Evolutionary conservation across 1,140 invertebrate species (phyloP).

Genomic region (Drosophila willistoni): DNA sequence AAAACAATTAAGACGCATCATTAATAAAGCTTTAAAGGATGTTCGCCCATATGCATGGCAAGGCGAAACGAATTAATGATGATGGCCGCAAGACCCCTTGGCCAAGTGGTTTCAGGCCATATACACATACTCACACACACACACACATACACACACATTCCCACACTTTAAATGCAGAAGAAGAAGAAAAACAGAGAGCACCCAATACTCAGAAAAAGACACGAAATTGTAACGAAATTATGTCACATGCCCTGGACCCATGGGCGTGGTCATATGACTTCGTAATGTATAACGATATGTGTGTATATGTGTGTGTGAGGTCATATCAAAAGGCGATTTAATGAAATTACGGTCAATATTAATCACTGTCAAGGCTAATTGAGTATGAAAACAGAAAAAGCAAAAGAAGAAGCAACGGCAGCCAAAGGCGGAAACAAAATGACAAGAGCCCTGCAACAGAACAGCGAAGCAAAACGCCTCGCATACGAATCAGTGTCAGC

Average conservation of each 20-base stretch:
- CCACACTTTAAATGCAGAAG: neutral
- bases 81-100: conserved; percentile 20
- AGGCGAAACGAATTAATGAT: conserved; percentile 53
- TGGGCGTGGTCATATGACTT: conserved; percentile 20
- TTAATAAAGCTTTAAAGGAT: conserved; percentile 53
- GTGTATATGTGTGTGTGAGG: conserved; percentile 19
- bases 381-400: conserved; percentile 69
- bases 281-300: conserved; percentile 15
- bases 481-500: conserved; percentile 58
- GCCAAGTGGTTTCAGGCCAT: conserved; percentile 21
- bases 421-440: conserved; percentile 9
- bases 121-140: conserved; percentile 10
- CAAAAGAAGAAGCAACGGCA: neutral
- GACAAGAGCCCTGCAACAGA: neutral
- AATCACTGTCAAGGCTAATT: conserved; percentile 78
- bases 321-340: conserved; percentile 76
- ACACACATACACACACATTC: conserved; percentile 16
- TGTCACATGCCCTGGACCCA: conserved; percentile 35
- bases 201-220: conserved; percentile 14
- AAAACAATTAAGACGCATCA: conserved; percentile 44
- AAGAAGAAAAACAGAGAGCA: neutral
- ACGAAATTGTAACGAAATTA: conserved; percentile 57
- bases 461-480: neutral
- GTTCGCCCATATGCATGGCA: conserved; percentile 34
- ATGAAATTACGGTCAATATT: conserved; percentile 79